Conservation (phyloP, 2,888 invertebrate genomes). For the Drosophila birchii region DNA sequence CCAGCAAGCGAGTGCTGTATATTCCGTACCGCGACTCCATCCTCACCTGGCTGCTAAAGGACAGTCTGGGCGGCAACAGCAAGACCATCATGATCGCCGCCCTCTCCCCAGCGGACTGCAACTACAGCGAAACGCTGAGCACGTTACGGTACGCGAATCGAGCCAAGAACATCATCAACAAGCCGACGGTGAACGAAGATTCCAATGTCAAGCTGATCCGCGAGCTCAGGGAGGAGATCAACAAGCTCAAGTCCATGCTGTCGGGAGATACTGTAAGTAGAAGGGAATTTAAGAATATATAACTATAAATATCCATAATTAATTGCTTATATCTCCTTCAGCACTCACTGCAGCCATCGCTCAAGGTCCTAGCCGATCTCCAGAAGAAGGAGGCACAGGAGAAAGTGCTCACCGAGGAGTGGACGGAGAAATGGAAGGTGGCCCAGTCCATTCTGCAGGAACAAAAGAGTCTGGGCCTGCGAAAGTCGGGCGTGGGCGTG, state of each 20-base stretch:
- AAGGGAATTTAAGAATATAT: too few species aligned
- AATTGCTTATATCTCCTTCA: slow-evolving; percentile 29
- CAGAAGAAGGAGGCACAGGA: slow-evolving; percentile 96
- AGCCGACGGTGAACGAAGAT: slow-evolving; percentile 95
- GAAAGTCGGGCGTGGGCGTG: slow-evolving; percentile 95
- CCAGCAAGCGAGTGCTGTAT: slow-evolving; percentile 87
- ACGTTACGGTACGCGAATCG: slow-evolving; percentile 94
- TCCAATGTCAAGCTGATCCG: slow-evolving; percentile 94
- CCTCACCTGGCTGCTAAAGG: slow-evolving; percentile 94
- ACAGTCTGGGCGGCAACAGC: slow-evolving; percentile 94
- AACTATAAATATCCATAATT: neutral
- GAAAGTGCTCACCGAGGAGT: slow-evolving; percentile 94
- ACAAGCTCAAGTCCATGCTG: slow-evolving; percentile 91
- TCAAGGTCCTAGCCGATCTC: slow-evolving; percentile 91
- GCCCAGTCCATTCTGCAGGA: slow-evolving; percentile 95
- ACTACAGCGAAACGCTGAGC: slow-evolving; percentile 94
- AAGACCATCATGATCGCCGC: slow-evolving; percentile 97
- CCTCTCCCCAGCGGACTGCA: slow-evolving; percentile 92
- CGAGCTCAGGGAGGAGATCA: slow-evolving; percentile 93
- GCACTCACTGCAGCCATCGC: slow-evolving; percentile 87
- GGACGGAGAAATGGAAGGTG: slow-evolving; percentile 97
- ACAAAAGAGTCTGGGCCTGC: slow-evolving; percentile 92
- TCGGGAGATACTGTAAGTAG: slow-evolving; percentile 88
- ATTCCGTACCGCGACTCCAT: slow-evolving; percentile 96
- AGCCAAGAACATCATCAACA: slow-evolving; percentile 96